Evolutionary conservation across 2,888 invertebrate species (phyloP).

Genomic region (Agrochola litura): DNA sequence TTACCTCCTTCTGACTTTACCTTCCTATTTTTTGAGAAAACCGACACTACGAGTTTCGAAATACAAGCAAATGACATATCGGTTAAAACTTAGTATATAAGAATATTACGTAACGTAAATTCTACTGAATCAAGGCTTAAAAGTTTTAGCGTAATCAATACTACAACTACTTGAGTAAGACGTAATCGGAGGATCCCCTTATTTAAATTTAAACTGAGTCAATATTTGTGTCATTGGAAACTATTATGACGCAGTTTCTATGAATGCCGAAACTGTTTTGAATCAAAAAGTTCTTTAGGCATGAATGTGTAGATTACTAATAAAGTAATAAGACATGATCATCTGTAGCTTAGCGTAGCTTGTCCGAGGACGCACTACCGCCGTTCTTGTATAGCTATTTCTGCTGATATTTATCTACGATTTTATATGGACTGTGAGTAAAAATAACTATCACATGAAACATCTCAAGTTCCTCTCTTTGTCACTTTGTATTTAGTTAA

Average conservation of each 20-base stretch:
- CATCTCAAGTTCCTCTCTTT: not conserved
- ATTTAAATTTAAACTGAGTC: constrained; percentile 13
- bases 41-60: too few species aligned
- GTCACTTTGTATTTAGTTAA: not conserved
- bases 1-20: too few species aligned
- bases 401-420: not conserved
- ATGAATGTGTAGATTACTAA: not conserved
- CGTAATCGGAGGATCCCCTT: constrained; percentile 24
- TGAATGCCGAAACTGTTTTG: not conserved
- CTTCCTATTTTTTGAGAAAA: too few species aligned
- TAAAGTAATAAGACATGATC: not conserved
- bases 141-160: constrained; percentile 30
- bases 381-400: not conserved
- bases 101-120: constrained; percentile 8
- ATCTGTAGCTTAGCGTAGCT: not conserved
- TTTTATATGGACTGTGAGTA: not conserved
- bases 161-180: constrained; percentile 16
- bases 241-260: constrained; percentile 14
- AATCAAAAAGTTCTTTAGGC: not conserved
- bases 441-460: not conserved
- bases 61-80: too few species aligned
- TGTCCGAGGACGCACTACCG: not conserved
- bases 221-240: constrained; percentile 27
- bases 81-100: too few species aligned
- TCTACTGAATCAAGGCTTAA: constrained; percentile 17